Evolutionary conservation across 2,113 vertebrate species (phyloP), one percentile per base, ranked within the genome.

Genomic region (Urocitellus parryii): DNA sequence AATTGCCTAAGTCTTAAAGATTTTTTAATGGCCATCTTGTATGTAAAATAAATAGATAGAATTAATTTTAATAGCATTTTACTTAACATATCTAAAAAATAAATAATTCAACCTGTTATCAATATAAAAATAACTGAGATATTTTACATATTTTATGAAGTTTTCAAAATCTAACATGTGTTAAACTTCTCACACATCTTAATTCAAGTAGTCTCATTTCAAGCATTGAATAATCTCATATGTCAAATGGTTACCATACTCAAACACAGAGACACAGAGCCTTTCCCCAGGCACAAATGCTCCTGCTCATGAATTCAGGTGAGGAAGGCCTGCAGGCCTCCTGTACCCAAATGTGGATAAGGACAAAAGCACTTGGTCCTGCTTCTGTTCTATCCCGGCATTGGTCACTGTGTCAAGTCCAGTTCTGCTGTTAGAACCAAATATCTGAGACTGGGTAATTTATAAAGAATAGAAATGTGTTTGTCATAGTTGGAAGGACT

Each of bases 61-160:
- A 67, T 73, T 51, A 22, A 84, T 94, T 61, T 67, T 27, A 93
- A 32, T 53, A 37, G 51, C 48, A 39, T 61, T 85, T 90, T 53
- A 93, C 8, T 4, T 9, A 4, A 24, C 2, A 51, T 37, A 37
- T 42, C 34, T 4, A 14, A 92, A 82, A 37, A 25, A 73, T 37
- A 63, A 87, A 68, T 24, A 48, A 22, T 17, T 72, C 9, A 12
- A 65, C 2, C 24, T 48, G 27, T 32, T 29, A 48, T 24, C 7
- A 5, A 70, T 58, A 58, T 24, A 32, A 68, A 73, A 58, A 79
- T 73, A 77, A 86, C 32, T 27, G 48, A 51, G n/a, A 18, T 56
- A 56, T 0, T 76, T 45, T 73, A 88, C 16, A 37, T 61, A 37
- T 81, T 34, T 24, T 20, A 39, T 10, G 6, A 70, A 12, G 14